A percentile compares a stretch with the other conserved stretches of the same genome.
Evolutionary conservation across 35 echinoderm and acorn worm species (phyloP).

Genomic region (Apostichopus parvimensis): DNA sequence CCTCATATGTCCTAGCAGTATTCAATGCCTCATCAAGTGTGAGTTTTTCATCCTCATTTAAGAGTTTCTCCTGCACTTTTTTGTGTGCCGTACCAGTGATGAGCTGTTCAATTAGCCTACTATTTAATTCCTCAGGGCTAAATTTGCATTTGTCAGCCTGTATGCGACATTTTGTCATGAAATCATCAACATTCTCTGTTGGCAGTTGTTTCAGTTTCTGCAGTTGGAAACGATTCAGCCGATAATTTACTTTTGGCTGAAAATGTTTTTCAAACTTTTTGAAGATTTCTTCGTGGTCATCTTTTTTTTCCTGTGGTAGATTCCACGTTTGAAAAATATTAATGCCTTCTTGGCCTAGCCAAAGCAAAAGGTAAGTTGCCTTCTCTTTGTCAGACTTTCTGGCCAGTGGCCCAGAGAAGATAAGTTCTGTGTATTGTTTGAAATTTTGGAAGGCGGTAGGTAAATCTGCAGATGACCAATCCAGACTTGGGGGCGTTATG

Average conservation of each 20-base stretch:
- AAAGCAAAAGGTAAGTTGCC: constrained; percentile 36
- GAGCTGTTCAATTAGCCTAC: constrained; percentile 34
- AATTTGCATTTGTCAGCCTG: constrained; percentile 56
- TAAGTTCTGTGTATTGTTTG: constrained; percentile 2
- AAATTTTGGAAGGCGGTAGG: constrained; percentile 29
- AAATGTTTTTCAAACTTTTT: constrained; percentile 21
- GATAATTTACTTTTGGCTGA: constrained; percentile 24
- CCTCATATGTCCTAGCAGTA: constrained; percentile 40
- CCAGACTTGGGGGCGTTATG: constrained; percentile 20
- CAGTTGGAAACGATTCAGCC: constrained; percentile 35
- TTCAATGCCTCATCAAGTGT: background rate
- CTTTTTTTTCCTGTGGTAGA: constrained; percentile 14
- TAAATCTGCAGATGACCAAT: constrained; percentile 29
- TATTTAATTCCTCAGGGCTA: background rate
- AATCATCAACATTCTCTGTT: constrained; percentile 34
- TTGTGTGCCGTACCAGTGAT: constrained; percentile 18
- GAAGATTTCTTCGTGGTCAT: background rate
- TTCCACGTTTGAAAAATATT: background rate
- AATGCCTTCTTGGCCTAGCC: constrained; percentile 41
- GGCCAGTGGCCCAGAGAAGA: constrained; percentile 14
- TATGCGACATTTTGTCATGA: constrained; percentile 16
- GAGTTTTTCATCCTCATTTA: background rate
- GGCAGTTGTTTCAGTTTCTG: constrained; percentile 30
- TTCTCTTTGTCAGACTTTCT: constrained; percentile 4
- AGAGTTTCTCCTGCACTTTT: constrained; percentile 2